Percentiles rank a stretch among this genome's conserved stretches.
Evolutionary conservation across 2,888 invertebrate species (phyloP).

Genomic region (Hirtodrosophila duncani): DNA sequence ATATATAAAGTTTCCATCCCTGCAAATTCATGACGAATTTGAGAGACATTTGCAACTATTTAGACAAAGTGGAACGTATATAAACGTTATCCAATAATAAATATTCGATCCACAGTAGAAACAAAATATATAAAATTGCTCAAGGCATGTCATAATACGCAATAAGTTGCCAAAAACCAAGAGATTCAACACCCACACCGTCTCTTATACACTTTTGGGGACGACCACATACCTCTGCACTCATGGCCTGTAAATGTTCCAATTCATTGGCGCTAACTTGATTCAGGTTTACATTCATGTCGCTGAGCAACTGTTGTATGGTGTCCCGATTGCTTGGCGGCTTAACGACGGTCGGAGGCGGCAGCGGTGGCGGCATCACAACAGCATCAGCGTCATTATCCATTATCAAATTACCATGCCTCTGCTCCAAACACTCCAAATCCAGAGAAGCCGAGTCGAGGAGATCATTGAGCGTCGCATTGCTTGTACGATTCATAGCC

Average conservation of each 20-base stretch:
- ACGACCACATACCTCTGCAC: conserved; percentile 61
- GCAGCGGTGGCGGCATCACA: neutral
- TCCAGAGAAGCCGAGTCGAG: conserved; percentile 47
- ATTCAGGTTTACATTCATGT: conserved; percentile 73
- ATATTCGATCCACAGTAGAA: conserved; percentile 2
- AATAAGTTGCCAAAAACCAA: conserved; percentile 6
- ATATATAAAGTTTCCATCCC: too few relatives aligned
- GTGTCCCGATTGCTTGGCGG: conserved; percentile 28
- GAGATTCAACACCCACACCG: too few relatives aligned
- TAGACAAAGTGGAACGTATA: too few relatives aligned
- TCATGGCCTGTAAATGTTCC: conserved; percentile 63
- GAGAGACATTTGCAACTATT: too few relatives aligned
- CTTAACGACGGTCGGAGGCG: neutral
- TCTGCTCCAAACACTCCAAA: conserved; percentile 32
- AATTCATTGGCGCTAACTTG: conserved; percentile 61
- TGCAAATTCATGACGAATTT: too few relatives aligned
- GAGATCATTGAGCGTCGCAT: conserved; percentile 29
- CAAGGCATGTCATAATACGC: too few relatives aligned
- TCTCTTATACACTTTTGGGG: neutral
- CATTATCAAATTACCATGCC: conserved; percentile 27
- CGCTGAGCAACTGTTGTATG: conserved; percentile 66
- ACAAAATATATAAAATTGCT: neutral
- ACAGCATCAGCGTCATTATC: conserved; percentile 1
- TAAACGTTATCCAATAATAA: too few relatives aligned
- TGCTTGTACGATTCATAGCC: conserved; percentile 36